phyloP scores from a whole-genome alignment of 2,797 vertebrate genomes.

The Rhodeus uyekii region DNA sequence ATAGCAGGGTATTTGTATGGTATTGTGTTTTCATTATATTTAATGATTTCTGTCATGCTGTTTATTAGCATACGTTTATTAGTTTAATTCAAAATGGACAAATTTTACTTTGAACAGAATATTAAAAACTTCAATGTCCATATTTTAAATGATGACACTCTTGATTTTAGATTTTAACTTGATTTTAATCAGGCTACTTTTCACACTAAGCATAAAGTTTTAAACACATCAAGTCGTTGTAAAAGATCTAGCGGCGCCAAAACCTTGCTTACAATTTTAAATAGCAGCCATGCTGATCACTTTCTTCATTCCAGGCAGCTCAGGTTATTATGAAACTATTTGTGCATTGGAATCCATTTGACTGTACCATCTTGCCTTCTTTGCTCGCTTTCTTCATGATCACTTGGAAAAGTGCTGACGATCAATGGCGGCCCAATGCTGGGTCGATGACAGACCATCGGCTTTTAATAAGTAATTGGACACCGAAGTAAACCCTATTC shows the following conservation, averaged over 20 bases:
- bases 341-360: background rate
- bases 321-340: background rate
- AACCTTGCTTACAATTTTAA: too few relatives aligned
- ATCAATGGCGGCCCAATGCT: background rate
- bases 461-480: background rate
- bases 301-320: background rate
- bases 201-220: background rate
- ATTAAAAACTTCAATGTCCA: background rate
- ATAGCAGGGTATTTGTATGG: background rate
- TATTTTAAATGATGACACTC: background rate
- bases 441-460: background rate
- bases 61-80: background rate
- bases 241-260: background rate
- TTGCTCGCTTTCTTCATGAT: too few relatives aligned
- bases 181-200: too few relatives aligned
- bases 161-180: background rate
- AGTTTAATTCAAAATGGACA: background rate
- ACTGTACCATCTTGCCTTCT: too few relatives aligned
- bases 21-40: background rate
- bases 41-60: background rate
- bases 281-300: background rate
- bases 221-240: background rate
- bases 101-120: background rate
- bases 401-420: too few relatives aligned
- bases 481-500: slow-evolving; percentile 10